These are phyloP conservation scores for Eremophila alpestris DNA, from an alignment of 2,797 vertebrate species.

Conservation along the genomic window DNA sequence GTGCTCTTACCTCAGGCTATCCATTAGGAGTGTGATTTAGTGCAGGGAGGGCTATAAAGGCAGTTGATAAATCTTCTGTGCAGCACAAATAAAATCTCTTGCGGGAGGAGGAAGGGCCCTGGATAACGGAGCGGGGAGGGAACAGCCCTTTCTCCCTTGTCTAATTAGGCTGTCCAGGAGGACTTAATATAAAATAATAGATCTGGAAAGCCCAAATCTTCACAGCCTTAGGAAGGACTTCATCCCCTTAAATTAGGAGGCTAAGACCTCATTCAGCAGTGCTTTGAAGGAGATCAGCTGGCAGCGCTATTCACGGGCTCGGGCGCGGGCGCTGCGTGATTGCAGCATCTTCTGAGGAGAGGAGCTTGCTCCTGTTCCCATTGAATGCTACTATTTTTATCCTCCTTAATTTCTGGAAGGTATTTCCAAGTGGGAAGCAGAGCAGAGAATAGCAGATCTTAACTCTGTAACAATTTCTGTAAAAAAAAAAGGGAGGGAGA, in stretches of 20 bases:
- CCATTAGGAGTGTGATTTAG: conserved; percentile 61
- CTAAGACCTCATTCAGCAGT: conserved; percentile 4
- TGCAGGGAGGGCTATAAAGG: conserved; percentile 50
- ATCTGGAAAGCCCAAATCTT: background rate
- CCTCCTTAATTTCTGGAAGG: conserved; percentile 32
- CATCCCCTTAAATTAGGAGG: conserved; percentile 50
- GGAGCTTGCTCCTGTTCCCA: background rate
- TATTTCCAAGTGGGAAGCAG: conserved; percentile 47
- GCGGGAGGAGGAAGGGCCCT: background rate
- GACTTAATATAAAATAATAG: conserved; percentile 34
- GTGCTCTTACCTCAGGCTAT: conserved; percentile 54
- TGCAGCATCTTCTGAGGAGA: conserved; percentile 21
- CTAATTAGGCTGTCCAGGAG: conserved; percentile 20
- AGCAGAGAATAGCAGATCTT: conserved; percentile 22
- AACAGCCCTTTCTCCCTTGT: background rate
- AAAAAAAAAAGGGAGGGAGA: background rate
- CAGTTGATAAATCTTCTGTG: conserved; percentile 44
- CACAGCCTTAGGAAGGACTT: conserved; percentile 22
- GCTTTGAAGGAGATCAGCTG: conserved; percentile 32
- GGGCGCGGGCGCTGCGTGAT: background rate
- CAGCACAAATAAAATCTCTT: conserved; percentile 47
- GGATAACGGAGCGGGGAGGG: background rate
- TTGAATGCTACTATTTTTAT: conserved; percentile 52
- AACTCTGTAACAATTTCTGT: background rate
- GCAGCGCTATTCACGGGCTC: background rate